phyloP scores from a whole-genome alignment of 2,797 vertebrate genomes.

The Enteromius afrohamiltoni region DNA sequence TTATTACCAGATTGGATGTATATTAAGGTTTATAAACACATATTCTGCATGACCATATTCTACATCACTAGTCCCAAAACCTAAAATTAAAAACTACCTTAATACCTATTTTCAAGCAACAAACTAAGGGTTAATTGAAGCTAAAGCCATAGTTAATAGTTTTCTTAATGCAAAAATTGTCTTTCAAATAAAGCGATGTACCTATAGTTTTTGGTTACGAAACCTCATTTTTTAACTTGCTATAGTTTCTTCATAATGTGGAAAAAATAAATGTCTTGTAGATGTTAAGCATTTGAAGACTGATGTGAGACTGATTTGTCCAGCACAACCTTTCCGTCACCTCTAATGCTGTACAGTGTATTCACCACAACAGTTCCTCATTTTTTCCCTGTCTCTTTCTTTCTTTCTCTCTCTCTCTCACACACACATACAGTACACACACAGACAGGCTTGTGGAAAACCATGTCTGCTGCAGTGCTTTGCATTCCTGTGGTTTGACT shows the following conservation, averaged over 20 bases:
- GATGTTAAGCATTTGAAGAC: neutral
- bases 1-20: neutral
- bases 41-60: neutral
- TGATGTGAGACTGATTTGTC: conserved; percentile 12
- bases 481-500: conserved; percentile 71
- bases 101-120: no score
- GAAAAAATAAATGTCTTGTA: neutral
- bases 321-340: neutral
- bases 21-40: neutral
- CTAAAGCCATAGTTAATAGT: neutral
- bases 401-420: neutral
- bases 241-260: neutral
- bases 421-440: conserved; percentile 39
- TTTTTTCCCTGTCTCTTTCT: conserved; percentile 8
- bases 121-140: neutral
- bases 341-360: conserved; percentile 28
- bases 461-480: conserved; percentile 69
- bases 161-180: no score
- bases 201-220: neutral
- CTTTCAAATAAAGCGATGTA: neutral
- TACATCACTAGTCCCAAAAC: neutral
- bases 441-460: conserved; percentile 63
- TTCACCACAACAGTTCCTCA: conserved; percentile 29
- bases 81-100: no score
- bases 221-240: neutral